phyloP scores from a whole-genome alignment of 2,888 invertebrate genomes.

The Polietes domitor region DNA sequence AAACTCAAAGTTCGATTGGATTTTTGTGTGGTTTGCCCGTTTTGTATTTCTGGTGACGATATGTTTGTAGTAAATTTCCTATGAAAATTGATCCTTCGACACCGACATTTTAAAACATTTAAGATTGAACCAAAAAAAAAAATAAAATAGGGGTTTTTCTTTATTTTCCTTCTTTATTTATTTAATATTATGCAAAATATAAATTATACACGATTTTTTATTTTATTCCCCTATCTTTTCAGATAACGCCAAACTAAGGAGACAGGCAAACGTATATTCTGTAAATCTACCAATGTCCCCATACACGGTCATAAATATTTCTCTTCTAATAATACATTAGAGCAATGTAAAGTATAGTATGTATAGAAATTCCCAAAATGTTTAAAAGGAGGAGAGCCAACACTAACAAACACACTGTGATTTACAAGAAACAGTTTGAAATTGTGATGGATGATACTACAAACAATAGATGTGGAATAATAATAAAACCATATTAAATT shows the following conservation, averaged over 20 bases:
- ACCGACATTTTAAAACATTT: no score
- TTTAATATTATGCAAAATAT: no score
- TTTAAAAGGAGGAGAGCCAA: background rate
- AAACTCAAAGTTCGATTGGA: no score
- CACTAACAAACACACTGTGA: background rate
- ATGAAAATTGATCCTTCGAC: no score
- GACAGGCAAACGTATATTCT: background rate
- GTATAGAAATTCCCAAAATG: background rate
- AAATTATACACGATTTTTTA: no score
- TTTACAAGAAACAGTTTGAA: background rate
- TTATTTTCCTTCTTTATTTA: no score
- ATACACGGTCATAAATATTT: background rate
- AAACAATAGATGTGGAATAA: background rate
- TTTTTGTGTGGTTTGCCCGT: no score
- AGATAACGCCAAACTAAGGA: no score
- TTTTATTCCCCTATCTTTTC: background rate
- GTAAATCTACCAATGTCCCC: background rate
- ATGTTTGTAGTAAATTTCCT: no score
- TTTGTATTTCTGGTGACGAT: no score
- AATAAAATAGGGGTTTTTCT: no score
- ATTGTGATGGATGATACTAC: background rate
- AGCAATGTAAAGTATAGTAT: slow-evolving; percentile 35
- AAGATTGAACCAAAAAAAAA: no score
- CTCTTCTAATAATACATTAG: slow-evolving; percentile 29
- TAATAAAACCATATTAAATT: background rate